phyloP scores from a whole-genome alignment of 2,888 invertebrate species.

The Drosophila nr. perissopoda region DNA sequence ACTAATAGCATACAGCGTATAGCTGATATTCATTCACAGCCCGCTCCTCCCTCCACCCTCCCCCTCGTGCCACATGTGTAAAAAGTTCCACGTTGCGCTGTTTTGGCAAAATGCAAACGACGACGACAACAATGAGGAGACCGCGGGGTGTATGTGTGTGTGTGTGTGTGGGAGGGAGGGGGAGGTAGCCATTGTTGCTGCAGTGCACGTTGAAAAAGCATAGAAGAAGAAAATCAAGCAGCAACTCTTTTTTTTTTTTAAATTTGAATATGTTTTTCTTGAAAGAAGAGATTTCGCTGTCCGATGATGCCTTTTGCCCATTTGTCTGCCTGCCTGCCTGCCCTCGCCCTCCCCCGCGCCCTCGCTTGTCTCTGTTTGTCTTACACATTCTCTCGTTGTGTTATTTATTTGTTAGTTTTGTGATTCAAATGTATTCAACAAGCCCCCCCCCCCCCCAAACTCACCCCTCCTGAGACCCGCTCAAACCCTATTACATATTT shows the following conservation, averaged over 20 bases:
- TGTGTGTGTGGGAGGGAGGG: not conserved
- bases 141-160: not conserved
- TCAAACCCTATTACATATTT: constrained; percentile 31
- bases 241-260: constrained; percentile 52
- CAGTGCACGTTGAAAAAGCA: constrained; percentile 8
- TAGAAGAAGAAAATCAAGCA: constrained; percentile 67
- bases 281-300: constrained; percentile 35
- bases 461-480: not conserved
- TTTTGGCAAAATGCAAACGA: constrained; percentile 79
- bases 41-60: not conserved
- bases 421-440: constrained; percentile 74
- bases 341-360: not conserved
- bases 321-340: constrained; percentile 65
- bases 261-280: constrained; percentile 81
- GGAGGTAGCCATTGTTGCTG: not conserved
- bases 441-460: not conserved
- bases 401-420: constrained; percentile 81
- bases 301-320: constrained; percentile 61
- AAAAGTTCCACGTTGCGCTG: constrained; percentile 77
- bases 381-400: constrained; percentile 66
- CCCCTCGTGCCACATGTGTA: constrained; percentile 57
- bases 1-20: constrained; percentile 1
- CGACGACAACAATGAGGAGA: constrained; percentile 31
- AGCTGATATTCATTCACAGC: constrained; percentile 38
- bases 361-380: constrained; percentile 56